phyloP scores from a whole-genome alignment of 1,140 invertebrate species.

The Arion vulgaris region DNA sequence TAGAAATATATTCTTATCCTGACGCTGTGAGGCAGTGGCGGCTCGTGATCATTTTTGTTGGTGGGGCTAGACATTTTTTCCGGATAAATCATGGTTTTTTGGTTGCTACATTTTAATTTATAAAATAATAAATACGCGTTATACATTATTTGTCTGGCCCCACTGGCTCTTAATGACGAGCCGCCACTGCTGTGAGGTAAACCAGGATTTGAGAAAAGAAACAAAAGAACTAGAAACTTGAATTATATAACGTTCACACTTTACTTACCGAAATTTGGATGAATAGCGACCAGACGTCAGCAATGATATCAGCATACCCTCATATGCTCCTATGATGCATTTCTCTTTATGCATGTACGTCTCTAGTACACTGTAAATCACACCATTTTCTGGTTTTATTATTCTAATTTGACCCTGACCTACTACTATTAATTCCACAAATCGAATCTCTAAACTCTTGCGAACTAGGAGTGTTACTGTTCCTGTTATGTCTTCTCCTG shows the following conservation, averaged over 20 bases:
- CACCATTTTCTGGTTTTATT: slow-evolving; percentile 38
- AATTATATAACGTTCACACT: not conserved
- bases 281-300: slow-evolving; percentile 65
- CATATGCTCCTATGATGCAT: slow-evolving; percentile 57
- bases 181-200: too few relatives aligned
- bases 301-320: slow-evolving; percentile 56
- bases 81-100: too few relatives aligned
- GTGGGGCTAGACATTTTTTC: too few relatives aligned
- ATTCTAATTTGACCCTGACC: slow-evolving; percentile 54
- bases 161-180: too few relatives aligned
- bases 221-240: too few relatives aligned
- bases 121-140: too few relatives aligned
- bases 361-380: slow-evolving; percentile 49
- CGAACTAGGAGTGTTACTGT: slow-evolving; percentile 58
- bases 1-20: too few relatives aligned
- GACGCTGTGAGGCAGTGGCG: too few relatives aligned
- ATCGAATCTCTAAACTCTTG: slow-evolving; percentile 57
- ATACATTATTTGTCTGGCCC: too few relatives aligned
- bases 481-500: slow-evolving; percentile 62
- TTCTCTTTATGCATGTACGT: slow-evolving; percentile 60
- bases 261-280: slow-evolving; percentile 55
- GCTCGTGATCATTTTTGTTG: too few relatives aligned
- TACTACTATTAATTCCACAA: slow-evolving; percentile 61
- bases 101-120: too few relatives aligned
- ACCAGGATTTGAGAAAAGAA: too few relatives aligned